Evolutionary conservation across 2,113 vertebrate species (phyloP), one percentile per base, ranked within the genome.

Genomic region (Kryptolebias marmoratus): DNA sequence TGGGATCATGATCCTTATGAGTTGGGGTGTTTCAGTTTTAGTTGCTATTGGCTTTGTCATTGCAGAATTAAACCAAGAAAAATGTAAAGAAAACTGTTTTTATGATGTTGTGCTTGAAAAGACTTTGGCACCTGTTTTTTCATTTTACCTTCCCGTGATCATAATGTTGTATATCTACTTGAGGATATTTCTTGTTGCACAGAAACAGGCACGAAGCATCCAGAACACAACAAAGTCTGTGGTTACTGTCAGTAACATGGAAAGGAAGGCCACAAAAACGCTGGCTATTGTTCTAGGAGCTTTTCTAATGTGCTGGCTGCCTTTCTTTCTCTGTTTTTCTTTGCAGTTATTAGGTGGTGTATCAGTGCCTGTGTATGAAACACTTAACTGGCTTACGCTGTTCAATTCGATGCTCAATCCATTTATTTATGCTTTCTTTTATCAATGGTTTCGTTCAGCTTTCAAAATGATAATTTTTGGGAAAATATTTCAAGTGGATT

Each of bases 1-100:
- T 13, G 2, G 81, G n/a, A 55, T 76, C 15, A 95, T 96, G 94
- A 92, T 96, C 22, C 22, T 83, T 9, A 11, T 93, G 13, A 94
- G 91, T 52, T 97, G 96, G 95, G 78, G 87, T 1, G 2, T 94
- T 11, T 92, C 95, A 71, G 92, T 88, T 58, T 28, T 93, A 58
- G 94, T 95, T 75, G 94, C 90, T 42, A 94, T 95, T 83, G 92
- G 91, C 0, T 50, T 85, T 5, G 55, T 73, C 27, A 14, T 56
- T 54, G 64, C 44, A 31, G 83, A 80, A 22, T 47, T 70, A 10
- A 73, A 39, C 4, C 56, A 86, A 39, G 72, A 58, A 22, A 30
- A 45, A 1, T 85, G 79, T 59, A 15, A 31, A 5, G 47, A 64
- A 14, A 52, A 13, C 1, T 77, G 80, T 39, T 64, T 49, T 5